A percentile compares a stretch with the other conserved stretches of the same genome.
phyloP scores from a whole-genome alignment of 2,113 vertebrate genomes.

The Callipepla squamata region DNA sequence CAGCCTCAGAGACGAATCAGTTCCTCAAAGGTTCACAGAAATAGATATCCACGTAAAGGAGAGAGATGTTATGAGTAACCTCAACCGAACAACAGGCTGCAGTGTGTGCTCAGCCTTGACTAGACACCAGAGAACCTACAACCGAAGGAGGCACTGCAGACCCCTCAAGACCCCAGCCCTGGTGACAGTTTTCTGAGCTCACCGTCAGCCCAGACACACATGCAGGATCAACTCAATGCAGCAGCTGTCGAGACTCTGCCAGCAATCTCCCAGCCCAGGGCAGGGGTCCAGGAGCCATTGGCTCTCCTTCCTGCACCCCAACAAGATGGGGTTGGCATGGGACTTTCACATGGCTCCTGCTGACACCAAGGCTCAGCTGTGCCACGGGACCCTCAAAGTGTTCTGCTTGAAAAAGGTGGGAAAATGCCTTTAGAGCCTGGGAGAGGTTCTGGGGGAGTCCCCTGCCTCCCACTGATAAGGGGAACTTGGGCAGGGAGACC shows the following conservation, averaged over 20 bases:
- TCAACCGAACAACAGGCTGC: constrained; percentile 10
- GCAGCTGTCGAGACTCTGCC: neutral
- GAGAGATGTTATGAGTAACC: constrained; percentile 41
- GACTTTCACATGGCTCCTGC: fast-evolving
- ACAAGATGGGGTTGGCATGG: fast-evolving
- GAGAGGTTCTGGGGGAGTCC: neutral
- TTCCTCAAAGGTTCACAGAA: constrained; percentile 52
- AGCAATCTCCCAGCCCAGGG: neutral
- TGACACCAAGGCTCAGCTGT: neutral
- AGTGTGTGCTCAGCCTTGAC: neutral
- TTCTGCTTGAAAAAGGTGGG: neutral
- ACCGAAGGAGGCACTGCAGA: neutral
- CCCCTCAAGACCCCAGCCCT: neutral
- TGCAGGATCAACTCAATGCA: neutral
- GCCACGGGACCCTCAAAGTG: neutral
- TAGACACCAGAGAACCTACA: neutral
- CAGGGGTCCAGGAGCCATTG: neutral
- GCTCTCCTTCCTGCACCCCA: neutral
- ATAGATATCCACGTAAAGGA: constrained; percentile 38
- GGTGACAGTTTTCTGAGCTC: neutral
- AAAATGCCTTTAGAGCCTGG: fast-evolving
- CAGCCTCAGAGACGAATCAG: constrained; percentile 28
- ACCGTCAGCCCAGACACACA: neutral
- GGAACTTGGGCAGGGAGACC: neutral
- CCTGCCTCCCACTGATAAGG: neutral